Percentiles rank a stretch among this genome's conserved stretches.
Conservation (phyloP, 2,113 vertebrate species). For the Gobiocypris rarus region DNA sequence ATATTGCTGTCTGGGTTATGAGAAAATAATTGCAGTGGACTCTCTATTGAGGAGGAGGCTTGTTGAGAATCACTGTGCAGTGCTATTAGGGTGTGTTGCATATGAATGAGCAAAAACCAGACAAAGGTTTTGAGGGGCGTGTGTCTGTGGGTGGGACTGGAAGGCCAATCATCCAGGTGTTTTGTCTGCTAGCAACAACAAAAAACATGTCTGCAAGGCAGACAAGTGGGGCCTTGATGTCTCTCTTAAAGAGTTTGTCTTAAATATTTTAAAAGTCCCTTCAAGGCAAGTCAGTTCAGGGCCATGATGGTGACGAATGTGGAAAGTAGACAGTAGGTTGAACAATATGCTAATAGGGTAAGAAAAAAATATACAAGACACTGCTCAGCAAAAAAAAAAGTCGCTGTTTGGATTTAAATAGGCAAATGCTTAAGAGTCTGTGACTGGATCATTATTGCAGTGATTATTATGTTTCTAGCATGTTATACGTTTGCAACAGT, state of each 20-base stretch:
- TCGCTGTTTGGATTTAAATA: too few species aligned
- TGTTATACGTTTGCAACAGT: too few species aligned
- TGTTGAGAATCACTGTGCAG: neutral
- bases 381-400: too few species aligned
- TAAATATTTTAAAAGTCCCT: neutral
- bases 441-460: too few species aligned
- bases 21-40: neutral
- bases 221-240: conserved; percentile 19
- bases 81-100: neutral
- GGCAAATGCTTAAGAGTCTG: too few species aligned
- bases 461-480: too few species aligned
- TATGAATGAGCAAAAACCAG: conserved; percentile 7
- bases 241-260: conserved; percentile 30
- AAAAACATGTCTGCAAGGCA: conserved; percentile 38
- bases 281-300: neutral
- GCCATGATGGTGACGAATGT: neutral
- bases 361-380: too few species aligned
- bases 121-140: neutral
- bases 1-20: too few species aligned
- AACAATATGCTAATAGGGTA: too few species aligned
- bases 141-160: conserved; percentile 16
- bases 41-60: neutral
- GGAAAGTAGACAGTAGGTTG: too few species aligned
- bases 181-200: conserved; percentile 63
- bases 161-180: conserved; percentile 69